Conservation (phyloP, 2,113 vertebrate species). For the Patagioenas fasciata region DNA sequence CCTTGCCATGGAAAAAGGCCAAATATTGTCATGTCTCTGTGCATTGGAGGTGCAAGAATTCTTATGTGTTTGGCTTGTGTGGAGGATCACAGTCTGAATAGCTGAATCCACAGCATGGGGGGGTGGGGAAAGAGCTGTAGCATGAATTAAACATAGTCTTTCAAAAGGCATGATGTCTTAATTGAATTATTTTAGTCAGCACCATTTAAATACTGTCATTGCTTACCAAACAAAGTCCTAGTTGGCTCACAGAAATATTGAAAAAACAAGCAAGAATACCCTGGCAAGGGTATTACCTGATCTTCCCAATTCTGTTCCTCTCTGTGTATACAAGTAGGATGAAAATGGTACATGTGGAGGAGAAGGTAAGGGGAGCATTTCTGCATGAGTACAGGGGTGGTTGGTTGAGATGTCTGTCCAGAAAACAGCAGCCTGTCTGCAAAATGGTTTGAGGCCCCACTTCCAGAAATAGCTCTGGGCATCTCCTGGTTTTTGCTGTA, state of each 20-base stretch:
- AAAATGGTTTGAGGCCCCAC: background rate
- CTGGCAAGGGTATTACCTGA: background rate
- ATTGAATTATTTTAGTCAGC: conserved; percentile 41
- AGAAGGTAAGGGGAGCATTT: background rate
- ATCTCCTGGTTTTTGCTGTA: background rate
- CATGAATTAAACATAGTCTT: conserved; percentile 13
- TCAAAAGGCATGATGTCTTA: background rate
- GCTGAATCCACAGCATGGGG: background rate
- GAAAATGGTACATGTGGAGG: background rate
- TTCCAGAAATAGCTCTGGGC: background rate
- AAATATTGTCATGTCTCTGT: background rate
- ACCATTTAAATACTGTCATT: background rate
- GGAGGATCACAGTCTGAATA: background rate
- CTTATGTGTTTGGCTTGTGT: background rate
- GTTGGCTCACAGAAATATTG: background rate
- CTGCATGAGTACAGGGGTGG: background rate
- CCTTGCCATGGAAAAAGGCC: background rate
- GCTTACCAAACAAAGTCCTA: background rate
- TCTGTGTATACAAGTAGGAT: background rate
- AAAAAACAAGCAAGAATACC: background rate
- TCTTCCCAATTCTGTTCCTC: background rate
- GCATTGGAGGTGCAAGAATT: background rate
- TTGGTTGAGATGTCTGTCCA: background rate
- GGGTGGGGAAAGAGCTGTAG: background rate
- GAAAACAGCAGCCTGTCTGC: background rate